Base-by-base conservation (phyloP, 2,797 vertebrate species). In the Oreochromis grahami region DNA sequence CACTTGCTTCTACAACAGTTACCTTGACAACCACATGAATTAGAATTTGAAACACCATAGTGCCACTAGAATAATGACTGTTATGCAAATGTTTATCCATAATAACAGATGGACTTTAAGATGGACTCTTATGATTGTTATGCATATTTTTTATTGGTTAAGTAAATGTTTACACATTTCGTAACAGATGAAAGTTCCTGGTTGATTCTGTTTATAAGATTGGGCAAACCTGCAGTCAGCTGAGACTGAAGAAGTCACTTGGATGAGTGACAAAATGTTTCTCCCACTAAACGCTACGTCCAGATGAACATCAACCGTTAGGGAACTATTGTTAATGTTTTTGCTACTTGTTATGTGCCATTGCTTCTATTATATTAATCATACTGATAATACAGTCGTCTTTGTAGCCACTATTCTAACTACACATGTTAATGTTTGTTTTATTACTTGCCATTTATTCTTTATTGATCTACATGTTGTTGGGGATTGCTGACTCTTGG, bases 1-100 rank as follows among this genome's bases (percentile, higher is more conserved):
- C 83, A 76, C 88, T 93, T 1, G 96, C 95, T 87, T 97, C 97
- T 15, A 96, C 32, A 45, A 97, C 81, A 19, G 95, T 97, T 21
- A 97, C 94, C 97, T 88, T 85, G 8, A 14, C 51, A 83, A 13
- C 77, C 3, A 60, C 1, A 76, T 24, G 29, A 63, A 13, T 76
- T 72, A 29, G 15, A 70, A 70, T 45, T 43, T 17, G 3, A 70
- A 15, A 68, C 12, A 68, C 36, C 0, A 68, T 68, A 0, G 63
- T 60, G 3, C 56, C 9, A 60, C 56, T 34, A 34, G 1, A 60
- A 34, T 19, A 34, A 60, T 34, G 29, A 60, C 0, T 19, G 8
- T 6, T 11, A 60, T 4, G 56, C 9, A 32, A 58, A 0, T 34
- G 56, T 58, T 58, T 58, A 58, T 58, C 29, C 56, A 11, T 58